A percentile compares a stretch with the other conserved stretches of the same genome.
These are phyloP conservation scores for Cheumatopsyche charites DNA, from an alignment of 1,140 invertebrate genomes.

Conservation along the genomic window DNA sequence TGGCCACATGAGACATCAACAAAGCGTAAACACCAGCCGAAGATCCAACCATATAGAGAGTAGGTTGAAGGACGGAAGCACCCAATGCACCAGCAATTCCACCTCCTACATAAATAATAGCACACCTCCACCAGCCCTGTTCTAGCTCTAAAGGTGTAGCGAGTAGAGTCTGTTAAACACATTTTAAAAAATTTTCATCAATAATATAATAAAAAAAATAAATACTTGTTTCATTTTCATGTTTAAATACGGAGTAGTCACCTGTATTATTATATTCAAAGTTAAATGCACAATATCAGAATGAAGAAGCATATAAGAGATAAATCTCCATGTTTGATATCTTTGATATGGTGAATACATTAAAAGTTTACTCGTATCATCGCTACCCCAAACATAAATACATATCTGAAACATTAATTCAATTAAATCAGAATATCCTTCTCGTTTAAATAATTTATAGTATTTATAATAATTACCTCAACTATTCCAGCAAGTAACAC, in stretches of 20 bases:
- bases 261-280: slow-evolving; percentile 70
- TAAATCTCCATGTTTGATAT: slow-evolving; percentile 75
- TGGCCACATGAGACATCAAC: slow-evolving; percentile 88
- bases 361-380: slow-evolving; percentile 22
- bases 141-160: slow-evolving; percentile 79
- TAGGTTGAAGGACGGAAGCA: slow-evolving; percentile 79
- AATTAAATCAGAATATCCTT: slow-evolving; percentile 13
- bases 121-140: slow-evolving; percentile 79
- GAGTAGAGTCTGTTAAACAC: slow-evolving; percentile 66
- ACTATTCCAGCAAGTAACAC: slow-evolving; percentile 41
- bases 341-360: slow-evolving; percentile 44
- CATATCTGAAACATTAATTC: slow-evolving; percentile 37
- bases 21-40: slow-evolving; percentile 95
- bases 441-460: slow-evolving; percentile 7
- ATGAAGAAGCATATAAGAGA: slow-evolving; percentile 86
- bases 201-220: slow-evolving; percentile 5
- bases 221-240: not conserved
- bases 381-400: slow-evolving; percentile 40
- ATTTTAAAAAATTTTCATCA: not conserved
- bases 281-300: slow-evolving; percentile 69
- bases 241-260: slow-evolving; percentile 57
- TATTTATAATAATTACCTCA: slow-evolving; percentile 36
- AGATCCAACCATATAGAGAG: slow-evolving; percentile 82
- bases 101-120: slow-evolving; percentile 72
- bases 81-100: slow-evolving; percentile 74